Conservation (phyloP, 2,888 invertebrate species). For the Drosophila austrosaltans region DNA sequence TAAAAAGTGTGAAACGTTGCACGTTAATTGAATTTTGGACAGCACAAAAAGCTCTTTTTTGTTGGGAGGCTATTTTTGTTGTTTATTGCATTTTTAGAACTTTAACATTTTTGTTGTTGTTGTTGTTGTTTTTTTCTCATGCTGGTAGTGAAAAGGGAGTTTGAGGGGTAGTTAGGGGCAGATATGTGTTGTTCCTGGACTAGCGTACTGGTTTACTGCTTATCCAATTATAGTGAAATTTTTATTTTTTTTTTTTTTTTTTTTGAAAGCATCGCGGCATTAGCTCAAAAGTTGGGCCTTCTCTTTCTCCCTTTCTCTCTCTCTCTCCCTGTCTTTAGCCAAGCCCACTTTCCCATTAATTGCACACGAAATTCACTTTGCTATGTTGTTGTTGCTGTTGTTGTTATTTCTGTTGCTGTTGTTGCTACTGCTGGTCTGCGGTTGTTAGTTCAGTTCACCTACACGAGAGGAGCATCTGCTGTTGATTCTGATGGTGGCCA, state of each 20-base stretch:
- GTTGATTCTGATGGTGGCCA: conserved; percentile 58
- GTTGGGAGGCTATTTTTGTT: conserved; percentile 20
- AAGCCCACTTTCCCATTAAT: conserved; percentile 47
- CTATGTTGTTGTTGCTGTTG: conserved; percentile 16
- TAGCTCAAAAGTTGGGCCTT: conserved; percentile 57
- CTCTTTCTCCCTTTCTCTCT: neutral
- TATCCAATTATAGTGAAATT: conserved; percentile 41
- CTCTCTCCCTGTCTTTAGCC: no score
- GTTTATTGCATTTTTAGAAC: conserved; percentile 31
- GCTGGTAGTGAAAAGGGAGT: no score
- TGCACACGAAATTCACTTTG: conserved; percentile 54
- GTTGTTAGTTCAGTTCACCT: conserved; percentile 28
- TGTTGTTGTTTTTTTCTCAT: neutral
- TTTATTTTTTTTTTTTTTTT: neutral
- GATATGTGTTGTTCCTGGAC: neutral
- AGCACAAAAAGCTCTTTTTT: conserved; percentile 40
- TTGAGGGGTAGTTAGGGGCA: neutral
- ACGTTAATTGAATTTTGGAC: conserved; percentile 65
- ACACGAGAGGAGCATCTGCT: conserved; percentile 28
- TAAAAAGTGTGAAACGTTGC: conserved; percentile 40
- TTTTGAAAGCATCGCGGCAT: conserved; percentile 35
- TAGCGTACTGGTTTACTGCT: conserved; percentile 21
- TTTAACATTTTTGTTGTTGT: conserved; percentile 25
- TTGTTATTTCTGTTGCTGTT: conserved; percentile 29
- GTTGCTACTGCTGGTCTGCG: conserved; percentile 22